Evolutionary conservation across 2,113 vertebrate genomes (phyloP), one percentile per base, ranked within the genome.

Genomic region (Mustelus asterias): DNA sequence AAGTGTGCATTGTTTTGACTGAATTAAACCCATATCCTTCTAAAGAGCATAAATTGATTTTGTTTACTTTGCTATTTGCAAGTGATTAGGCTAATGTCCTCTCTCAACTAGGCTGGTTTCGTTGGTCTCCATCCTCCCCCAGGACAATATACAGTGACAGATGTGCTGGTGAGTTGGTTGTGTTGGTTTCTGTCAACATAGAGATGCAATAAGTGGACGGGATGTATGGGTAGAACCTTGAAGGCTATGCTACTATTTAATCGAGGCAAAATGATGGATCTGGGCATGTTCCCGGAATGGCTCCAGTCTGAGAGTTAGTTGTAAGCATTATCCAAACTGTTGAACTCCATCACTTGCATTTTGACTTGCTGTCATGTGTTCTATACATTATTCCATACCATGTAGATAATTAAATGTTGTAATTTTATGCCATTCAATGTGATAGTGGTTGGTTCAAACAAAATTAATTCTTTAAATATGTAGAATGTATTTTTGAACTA

Each of bases 131-230:
- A 65, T 65, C 89, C 60, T 93, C 60, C 89, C 85, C 89, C 89
- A 93, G 89, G 60, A 67, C 89, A 93, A 63, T 76, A 65, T 67
- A 93, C 89, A 93, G 89, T 93, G 89, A 65, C 89, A 93, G 89
- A 92, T 92, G 89, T 65, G 60, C 89, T 93, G 89, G 60, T 93
- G 60, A 92, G 60, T 92, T 65, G 60, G 60, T 93, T 93, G 89
- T 65, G 60, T 93, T 93, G 7, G 89, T 65, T 92, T 29, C 88
- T 93, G 89, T 24, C 89, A 65, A n/a, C n/a, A 67, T 37, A 93
- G 33, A 92, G 33, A 93, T 93, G 80, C 80, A 41, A 4, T 83
- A 41, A 41, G n/a, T 16, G 78, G 13, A 16, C 22, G 26, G 33
- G 89, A n/a, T 93, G 37, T 9, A 37, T 65, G 60, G 26, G 60